These are phyloP conservation scores for Pheosia gnoma DNA, from an alignment of 2,888 invertebrate genomes.

Conservation along the genomic window DNA sequence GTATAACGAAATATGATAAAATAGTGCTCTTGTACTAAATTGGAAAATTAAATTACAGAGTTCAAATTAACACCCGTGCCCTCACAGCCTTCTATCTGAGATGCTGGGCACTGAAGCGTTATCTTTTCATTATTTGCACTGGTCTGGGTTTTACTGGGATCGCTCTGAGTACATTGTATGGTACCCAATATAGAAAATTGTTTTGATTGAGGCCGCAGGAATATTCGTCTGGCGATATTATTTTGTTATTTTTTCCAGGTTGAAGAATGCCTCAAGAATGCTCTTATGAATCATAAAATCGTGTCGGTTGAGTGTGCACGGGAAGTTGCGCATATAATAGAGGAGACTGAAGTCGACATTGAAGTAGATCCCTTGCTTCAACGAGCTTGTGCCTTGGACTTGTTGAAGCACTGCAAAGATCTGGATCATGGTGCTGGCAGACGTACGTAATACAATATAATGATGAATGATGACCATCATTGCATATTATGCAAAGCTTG, in stretches of 20 bases:
- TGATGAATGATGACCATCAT: neutral
- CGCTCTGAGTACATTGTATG: too few species aligned
- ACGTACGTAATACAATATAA: constrained; percentile 84
- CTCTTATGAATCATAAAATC: constrained; percentile 89
- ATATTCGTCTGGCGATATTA: too few species aligned
- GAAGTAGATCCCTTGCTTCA: constrained; percentile 97
- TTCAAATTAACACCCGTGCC: too few species aligned
- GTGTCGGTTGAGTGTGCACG: constrained; percentile 90
- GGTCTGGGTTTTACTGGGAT: too few species aligned
- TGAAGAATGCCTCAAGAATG: constrained; percentile 96
- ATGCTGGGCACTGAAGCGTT: too few species aligned
- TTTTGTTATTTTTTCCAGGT: constrained; percentile 82
- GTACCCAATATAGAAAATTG: too few species aligned
- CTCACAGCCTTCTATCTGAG: too few species aligned
- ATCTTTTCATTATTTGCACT: too few species aligned
- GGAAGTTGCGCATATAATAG: constrained; percentile 95
- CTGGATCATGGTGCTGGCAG: constrained; percentile 95
- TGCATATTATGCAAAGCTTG: neutral
- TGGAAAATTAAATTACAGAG: too few species aligned
- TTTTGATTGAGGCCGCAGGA: too few species aligned
- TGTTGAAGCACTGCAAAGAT: constrained; percentile 90
- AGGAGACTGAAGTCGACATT: constrained; percentile 96
- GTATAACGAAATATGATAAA: too few species aligned
- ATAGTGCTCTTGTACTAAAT: too few species aligned
- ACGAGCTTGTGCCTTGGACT: constrained; percentile 93